These are phyloP conservation scores for Neodontobutis hainanensis DNA, from an alignment of 2,113 vertebrate species.

Conservation along the genomic window DNA sequence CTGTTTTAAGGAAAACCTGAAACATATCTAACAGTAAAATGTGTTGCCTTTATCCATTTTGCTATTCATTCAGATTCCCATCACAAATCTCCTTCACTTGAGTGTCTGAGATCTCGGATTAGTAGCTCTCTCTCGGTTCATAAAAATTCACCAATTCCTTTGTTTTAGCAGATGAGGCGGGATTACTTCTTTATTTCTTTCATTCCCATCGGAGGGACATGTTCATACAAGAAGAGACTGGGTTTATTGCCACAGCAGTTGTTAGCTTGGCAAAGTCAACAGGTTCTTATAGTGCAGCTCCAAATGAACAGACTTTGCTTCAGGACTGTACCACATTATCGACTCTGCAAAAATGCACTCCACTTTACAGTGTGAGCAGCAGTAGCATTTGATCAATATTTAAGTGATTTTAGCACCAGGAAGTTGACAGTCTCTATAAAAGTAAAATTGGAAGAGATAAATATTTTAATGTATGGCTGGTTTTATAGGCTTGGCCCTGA, in stretches of 20 bases:
- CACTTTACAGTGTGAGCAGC: neutral
- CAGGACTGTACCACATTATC: neutral
- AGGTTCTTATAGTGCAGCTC: constrained; percentile 39
- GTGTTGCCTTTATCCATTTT: too few relatives aligned
- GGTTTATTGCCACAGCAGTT: constrained; percentile 42
- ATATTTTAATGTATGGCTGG: neutral
- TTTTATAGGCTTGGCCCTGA: neutral
- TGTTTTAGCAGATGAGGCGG: constrained; percentile 47
- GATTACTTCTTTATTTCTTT: constrained; percentile 23
- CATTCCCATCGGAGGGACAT: constrained; percentile 17
- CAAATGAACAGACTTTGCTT: constrained; percentile 38
- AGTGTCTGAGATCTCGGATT: constrained; percentile 28
- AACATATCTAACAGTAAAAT: too few relatives aligned
- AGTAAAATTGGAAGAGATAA: neutral
- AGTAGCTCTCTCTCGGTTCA: constrained; percentile 29
- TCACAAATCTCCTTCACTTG: constrained; percentile 22
- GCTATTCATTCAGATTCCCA: neutral
- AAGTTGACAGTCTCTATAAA: constrained; percentile 6
- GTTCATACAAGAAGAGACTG: constrained; percentile 15
- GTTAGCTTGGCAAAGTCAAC: constrained; percentile 50
- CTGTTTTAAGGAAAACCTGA: too few relatives aligned
- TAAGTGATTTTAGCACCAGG: constrained; percentile 2
- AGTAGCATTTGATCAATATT: neutral
- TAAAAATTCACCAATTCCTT: constrained; percentile 31
- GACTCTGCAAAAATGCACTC: neutral